These are phyloP conservation scores for chimpanzee (Pan troglodytes) DNA, from an alignment of 2,113 vertebrate species.

Conservation along the genomic window DNA sequence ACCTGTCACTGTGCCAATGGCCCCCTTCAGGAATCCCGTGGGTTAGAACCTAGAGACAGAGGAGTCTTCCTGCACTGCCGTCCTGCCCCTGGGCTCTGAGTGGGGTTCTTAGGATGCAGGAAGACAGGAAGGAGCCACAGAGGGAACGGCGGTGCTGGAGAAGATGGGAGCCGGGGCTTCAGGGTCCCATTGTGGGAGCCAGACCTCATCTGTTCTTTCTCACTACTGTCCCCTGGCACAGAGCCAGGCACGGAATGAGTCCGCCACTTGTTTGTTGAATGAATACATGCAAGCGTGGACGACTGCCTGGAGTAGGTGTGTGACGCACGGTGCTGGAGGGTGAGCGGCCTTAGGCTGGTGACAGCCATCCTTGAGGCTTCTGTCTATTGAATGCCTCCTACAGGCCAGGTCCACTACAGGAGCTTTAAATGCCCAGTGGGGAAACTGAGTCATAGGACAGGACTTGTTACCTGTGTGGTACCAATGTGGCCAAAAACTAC, in stretches of 20 bases:
- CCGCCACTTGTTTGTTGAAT: background rate
- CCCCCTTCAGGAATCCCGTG: fast-evolving
- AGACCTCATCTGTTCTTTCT: background rate
- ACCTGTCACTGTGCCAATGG: fast-evolving
- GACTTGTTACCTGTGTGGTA: background rate
- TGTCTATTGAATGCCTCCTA: too few species aligned
- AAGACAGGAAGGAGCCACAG: too few species aligned
- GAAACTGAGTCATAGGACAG: background rate
- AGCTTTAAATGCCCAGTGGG: too few species aligned
- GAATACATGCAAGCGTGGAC: fast-evolving
- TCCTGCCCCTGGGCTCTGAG: background rate
- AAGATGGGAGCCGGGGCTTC: too few species aligned
- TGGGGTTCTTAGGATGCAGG: background rate
- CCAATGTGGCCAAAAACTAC: background rate
- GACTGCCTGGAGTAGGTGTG: fast-evolving
- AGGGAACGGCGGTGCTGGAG: fast-evolving
- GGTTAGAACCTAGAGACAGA: background rate
- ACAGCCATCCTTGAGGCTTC: fast-evolving
- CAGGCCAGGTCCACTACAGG: background rate
- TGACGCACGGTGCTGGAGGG: fast-evolving
- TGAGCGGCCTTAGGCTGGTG: fast-evolving
- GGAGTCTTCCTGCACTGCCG: background rate
- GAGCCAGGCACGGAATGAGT: background rate
- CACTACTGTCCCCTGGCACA: too few species aligned
- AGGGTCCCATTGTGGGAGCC: background rate